Percentiles rank a stretch among this genome's conserved stretches.
Evolutionary conservation across 1,140 invertebrate genomes (phyloP).

Genomic region (Drosophila bocqueti): DNA sequence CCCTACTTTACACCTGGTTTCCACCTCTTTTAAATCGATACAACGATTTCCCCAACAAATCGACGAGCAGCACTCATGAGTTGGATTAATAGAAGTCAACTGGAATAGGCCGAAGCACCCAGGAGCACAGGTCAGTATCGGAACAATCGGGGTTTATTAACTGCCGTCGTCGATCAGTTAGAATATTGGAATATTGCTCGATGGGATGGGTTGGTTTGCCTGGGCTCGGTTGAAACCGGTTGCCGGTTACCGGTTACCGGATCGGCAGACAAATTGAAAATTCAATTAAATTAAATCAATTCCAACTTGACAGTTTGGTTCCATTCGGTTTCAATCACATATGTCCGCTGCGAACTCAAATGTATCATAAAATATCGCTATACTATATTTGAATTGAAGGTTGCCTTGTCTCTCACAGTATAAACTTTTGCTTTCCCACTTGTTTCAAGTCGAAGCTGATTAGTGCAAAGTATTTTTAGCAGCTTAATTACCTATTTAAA

Average conservation of each 20-base stretch:
- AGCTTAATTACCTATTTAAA: constrained; percentile 18
- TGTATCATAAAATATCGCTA: constrained; percentile 16
- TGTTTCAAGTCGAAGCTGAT: neutral
- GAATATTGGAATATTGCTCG: constrained; percentile 32
- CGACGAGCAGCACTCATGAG: constrained; percentile 39
- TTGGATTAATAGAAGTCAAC: constrained; percentile 52
- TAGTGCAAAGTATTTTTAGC: neutral
- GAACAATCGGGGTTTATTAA: constrained; percentile 46
- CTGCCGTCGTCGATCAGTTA: constrained; percentile 20
- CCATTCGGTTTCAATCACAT: constrained; percentile 23
- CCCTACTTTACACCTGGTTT: constrained; percentile 10
- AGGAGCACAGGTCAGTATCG: constrained; percentile 49
- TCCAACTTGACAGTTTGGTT: constrained; percentile 31
- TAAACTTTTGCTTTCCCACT: neutral
- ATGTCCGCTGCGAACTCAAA: constrained; percentile 10
- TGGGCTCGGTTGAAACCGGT: constrained; percentile 50
- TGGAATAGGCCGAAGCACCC: constrained; percentile 42
- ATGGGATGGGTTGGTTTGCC: constrained; percentile 26
- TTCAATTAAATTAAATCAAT: constrained; percentile 75
- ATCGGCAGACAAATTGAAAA: constrained; percentile 43
- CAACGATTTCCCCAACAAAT: constrained; percentile 5
- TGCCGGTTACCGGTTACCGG: constrained; percentile 15
- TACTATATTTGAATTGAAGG: neutral
- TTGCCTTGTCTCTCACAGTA: neutral
- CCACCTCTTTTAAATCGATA: constrained; percentile 7